Evolutionary conservation across 92 coral and sea anemone genomes (phyloP), one percentile per base, ranked within the genome.

Genomic region (Phenganax marumi): DNA sequence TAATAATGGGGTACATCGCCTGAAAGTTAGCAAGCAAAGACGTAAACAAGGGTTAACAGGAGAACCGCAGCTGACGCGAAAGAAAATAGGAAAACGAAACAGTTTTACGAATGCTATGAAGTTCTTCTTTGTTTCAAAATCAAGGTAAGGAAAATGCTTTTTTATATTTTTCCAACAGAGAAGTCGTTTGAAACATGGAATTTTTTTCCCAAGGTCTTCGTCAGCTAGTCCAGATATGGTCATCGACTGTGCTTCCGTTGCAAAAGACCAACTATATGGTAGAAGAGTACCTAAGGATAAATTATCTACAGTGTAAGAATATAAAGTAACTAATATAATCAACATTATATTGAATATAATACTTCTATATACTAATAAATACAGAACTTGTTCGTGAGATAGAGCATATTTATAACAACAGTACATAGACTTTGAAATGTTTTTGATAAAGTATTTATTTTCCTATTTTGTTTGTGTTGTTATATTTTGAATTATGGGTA

Each of bases 41-140:
- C 46, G 8, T 16, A 16, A 14, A 24, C 12, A 75, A 22, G 7
- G 48, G 25, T 22, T 21, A 75, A 19, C 10, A 55, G 43, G 2
- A 13, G 81, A 77, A 0, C 18, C 17, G 52, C 50, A 77, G 47
- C 13, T 43, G 24, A 39, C 56, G 9, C 55, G 54, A 10, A 76
- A 49, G 8, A 78, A 78, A 47, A 39, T 78, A 33, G 22, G 26
- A 4, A 62, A 78, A 66, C 53, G 73, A 43, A 78, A 78, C 47
- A 78, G 83, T 78, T 78, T 78, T 24, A 78, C 83, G 17, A 63
- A 78, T 25, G 83, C 60, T 46, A 25, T 78, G 54, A 78, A 50
- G n/a, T 66, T 43, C 18, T 78, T 78, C 60, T 78, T 78, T 24
- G 61, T 78, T 25, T 78, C 83, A 2, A 78, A 78, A 60, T 46